Evolutionary conservation across 2,113 vertebrate genomes (phyloP).

Genomic region (Gavialis gangeticus): DNA sequence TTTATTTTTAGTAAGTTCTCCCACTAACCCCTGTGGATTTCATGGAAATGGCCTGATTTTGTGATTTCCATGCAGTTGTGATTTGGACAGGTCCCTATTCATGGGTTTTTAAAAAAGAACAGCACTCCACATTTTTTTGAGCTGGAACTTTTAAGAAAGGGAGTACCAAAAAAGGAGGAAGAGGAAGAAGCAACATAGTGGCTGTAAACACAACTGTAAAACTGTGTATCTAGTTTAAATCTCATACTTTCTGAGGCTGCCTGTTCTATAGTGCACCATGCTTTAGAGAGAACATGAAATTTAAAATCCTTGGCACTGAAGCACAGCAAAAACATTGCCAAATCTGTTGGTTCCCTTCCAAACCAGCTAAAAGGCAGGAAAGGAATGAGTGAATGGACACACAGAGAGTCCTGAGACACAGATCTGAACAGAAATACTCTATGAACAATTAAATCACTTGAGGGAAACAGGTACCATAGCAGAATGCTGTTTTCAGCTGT

Average conservation of each 20-base stretch:
- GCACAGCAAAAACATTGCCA: slow-evolving; percentile 7
- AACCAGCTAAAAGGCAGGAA: neutral
- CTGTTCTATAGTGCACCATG: neutral
- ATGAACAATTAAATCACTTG: neutral
- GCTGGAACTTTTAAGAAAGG: neutral
- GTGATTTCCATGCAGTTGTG: too few species aligned
- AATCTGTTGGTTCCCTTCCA: slow-evolving; percentile 11
- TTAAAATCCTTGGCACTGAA: slow-evolving; percentile 14
- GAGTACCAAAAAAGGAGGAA: neutral
- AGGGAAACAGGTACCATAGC: neutral
- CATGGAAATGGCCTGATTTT: neutral
- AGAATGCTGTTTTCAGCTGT: neutral
- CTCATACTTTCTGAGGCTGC: neutral
- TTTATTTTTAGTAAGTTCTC: too few species aligned
- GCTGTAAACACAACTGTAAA: neutral
- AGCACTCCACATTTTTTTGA: rapidly evolving
- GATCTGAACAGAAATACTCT: neutral
- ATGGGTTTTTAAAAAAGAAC: neutral
- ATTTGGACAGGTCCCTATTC: neutral
- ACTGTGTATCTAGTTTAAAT: slow-evolving; percentile 37
- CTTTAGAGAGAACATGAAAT: slow-evolving; percentile 36
- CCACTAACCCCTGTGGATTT: neutral
- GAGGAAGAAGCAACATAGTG: neutral
- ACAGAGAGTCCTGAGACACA: neutral
- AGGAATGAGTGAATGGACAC: neutral